Conservation (phyloP, 2,113 vertebrate genomes). For the Forbesichthys agassizii region DNA sequence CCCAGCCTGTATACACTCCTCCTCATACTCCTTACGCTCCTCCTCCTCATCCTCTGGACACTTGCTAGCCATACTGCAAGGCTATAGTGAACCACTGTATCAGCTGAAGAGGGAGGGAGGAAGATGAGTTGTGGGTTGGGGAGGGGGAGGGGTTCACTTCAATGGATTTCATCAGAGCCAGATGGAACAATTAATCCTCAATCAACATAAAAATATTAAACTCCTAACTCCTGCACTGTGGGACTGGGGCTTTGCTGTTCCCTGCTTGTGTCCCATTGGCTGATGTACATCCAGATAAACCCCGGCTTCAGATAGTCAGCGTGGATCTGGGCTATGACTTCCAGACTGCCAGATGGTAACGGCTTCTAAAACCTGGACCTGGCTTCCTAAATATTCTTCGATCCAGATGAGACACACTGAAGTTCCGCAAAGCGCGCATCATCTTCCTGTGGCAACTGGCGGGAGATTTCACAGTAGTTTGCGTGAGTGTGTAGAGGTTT, state of each 20-base stretch:
- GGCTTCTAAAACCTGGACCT: constrained; percentile 24
- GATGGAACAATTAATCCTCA: constrained; percentile 88
- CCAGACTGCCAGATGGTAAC: constrained; percentile 58
- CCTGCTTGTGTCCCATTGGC: too few species aligned
- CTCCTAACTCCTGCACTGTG: too few species aligned
- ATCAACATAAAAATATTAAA: constrained; percentile 81
- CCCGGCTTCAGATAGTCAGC: constrained; percentile 15
- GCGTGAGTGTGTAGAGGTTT: too few species aligned
- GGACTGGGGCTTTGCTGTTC: too few species aligned
- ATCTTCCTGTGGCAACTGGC: too few species aligned
- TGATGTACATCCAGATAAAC: too few species aligned
- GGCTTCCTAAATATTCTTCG: constrained; percentile 26
- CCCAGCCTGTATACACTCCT: constrained; percentile 49
- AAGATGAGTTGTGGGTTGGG: constrained; percentile 17
- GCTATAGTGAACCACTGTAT: constrained; percentile 49
- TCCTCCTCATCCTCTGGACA: constrained; percentile 6
- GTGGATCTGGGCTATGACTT: constrained; percentile 24
- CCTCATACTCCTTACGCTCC: constrained; percentile 18
- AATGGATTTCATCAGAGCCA: constrained; percentile 70
- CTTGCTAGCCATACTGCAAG: constrained; percentile 35
- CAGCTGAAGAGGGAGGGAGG: constrained; percentile 55
- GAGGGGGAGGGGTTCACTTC: too few species aligned
- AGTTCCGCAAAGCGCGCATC: neutral
- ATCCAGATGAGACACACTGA: constrained; percentile 9
- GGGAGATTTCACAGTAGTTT: too few species aligned